Percentiles rank a stretch among this genome's conserved stretches.
These are phyloP conservation scores for Epizoanthus rinbou DNA, from an alignment of 92 coral and sea anemone genomes.

Conservation along the genomic window DNA sequence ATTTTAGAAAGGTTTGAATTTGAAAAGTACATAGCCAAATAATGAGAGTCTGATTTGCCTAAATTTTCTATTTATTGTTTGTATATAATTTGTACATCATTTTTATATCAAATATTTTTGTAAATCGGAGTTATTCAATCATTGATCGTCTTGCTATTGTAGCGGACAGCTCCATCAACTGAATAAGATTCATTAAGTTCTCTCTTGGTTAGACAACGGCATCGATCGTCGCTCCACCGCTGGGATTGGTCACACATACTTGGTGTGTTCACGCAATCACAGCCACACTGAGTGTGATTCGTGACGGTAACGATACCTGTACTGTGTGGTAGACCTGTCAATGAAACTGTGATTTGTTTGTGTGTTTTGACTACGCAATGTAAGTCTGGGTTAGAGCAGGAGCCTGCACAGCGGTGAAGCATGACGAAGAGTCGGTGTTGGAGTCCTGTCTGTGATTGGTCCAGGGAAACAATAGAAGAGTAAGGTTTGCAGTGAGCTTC, in stretches of 20 bases:
- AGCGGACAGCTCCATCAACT: no score
- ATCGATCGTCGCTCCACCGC: slow-evolving; percentile 13
- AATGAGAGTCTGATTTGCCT: no score
- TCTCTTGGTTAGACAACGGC: slow-evolving; percentile 12
- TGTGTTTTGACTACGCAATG: slow-evolving; percentile 1
- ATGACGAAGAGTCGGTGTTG: background rate
- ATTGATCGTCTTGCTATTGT: no score
- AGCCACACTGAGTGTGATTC: slow-evolving; percentile 31
- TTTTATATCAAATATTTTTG: no score
- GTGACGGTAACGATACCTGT: background rate
- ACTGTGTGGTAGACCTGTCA: slow-evolving; percentile 1
- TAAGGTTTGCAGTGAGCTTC: slow-evolving; percentile 27
- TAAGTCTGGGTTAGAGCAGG: background rate
- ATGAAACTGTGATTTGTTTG: background rate
- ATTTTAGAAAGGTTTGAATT: no score
- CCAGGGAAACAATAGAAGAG: background rate
- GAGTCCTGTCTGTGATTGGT: background rate
- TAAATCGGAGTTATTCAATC: no score
- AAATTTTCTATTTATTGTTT: no score
- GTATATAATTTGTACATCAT: no score
- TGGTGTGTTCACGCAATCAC: background rate
- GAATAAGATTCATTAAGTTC: background rate
- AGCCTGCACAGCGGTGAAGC: slow-evolving; percentile 37
- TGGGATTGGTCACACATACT: background rate
- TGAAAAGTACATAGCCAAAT: no score